These are phyloP conservation scores for Emys orbicularis DNA, from an alignment of 2,797 vertebrate species.

Conservation along the genomic window DNA sequence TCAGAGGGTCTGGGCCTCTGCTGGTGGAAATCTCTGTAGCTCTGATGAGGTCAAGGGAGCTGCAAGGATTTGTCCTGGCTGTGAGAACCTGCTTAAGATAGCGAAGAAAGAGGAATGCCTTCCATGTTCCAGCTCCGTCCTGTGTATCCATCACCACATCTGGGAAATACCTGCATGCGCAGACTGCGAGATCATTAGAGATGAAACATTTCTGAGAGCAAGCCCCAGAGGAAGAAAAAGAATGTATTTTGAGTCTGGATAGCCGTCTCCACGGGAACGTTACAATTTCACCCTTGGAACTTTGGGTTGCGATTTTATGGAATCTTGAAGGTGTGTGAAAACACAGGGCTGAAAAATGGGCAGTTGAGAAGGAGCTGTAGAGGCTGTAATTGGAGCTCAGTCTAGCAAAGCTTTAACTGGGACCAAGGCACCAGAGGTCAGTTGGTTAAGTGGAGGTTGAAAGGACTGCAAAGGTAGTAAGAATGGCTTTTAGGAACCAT, in stretches of 20 bases:
- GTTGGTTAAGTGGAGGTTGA: not conserved
- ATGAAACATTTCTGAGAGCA: rapidly evolving
- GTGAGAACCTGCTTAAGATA: not conserved
- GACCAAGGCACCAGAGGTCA: not conserved
- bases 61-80: not conserved
- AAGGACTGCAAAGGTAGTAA: not conserved
- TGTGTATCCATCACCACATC: not conserved
- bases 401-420: not conserved
- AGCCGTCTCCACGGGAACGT: not conserved
- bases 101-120: not conserved
- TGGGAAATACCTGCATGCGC: not conserved
- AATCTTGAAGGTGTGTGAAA: not conserved
- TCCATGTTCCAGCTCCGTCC: not conserved
- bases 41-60: not conserved
- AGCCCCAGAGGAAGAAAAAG: not conserved
- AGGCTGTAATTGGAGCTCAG: not conserved
- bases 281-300: not conserved
- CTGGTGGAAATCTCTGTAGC: not conserved
- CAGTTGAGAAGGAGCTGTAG: not conserved
- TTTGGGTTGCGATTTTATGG: not conserved
- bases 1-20: not conserved
- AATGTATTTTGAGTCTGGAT: not conserved
- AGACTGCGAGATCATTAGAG: not conserved
- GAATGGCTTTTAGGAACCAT: not conserved
- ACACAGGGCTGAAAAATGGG: not conserved